phyloP scores from a whole-genome alignment of 2,113 vertebrate species.

The Eretmochelys imbricata region DNA sequence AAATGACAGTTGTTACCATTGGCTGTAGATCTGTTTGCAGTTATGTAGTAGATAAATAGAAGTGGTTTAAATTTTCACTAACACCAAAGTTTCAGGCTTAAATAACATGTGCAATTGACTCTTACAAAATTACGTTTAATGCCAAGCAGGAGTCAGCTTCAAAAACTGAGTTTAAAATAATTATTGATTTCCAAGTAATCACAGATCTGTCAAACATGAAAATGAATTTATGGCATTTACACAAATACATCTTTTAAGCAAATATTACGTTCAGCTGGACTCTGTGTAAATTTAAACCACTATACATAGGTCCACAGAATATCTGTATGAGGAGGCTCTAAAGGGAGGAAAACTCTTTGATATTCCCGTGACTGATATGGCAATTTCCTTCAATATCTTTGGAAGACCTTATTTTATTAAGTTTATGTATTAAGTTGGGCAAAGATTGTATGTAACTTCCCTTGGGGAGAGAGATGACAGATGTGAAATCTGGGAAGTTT shows the following conservation, averaged over 20 bases:
- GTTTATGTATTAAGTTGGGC: background rate
- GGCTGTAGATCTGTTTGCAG: slow-evolving; percentile 16
- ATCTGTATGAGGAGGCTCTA: background rate
- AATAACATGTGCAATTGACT: slow-evolving; percentile 32
- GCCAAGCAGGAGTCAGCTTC: slow-evolving; percentile 22
- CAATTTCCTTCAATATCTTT: background rate
- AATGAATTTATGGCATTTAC: no score
- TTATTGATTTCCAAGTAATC: background rate
- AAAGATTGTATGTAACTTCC: background rate
- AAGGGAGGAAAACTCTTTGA: background rate
- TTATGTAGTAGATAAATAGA: slow-evolving; percentile 19
- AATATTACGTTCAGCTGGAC: background rate
- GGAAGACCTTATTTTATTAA: background rate
- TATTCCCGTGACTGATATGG: background rate
- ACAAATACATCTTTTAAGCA: no score
- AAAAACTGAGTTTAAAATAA: slow-evolving; percentile 50
- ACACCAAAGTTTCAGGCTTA: slow-evolving; percentile 41
- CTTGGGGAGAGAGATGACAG: background rate
- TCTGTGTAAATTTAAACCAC: background rate
- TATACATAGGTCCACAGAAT: background rate
- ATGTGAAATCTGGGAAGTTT: background rate
- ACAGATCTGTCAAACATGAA: background rate
- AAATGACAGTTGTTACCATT: background rate
- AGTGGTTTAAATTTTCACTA: slow-evolving; percentile 23
- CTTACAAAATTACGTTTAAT: slow-evolving; percentile 31